Conservation (phyloP, 1,140 invertebrate species). For the Harpegnathos saltator region DNA sequence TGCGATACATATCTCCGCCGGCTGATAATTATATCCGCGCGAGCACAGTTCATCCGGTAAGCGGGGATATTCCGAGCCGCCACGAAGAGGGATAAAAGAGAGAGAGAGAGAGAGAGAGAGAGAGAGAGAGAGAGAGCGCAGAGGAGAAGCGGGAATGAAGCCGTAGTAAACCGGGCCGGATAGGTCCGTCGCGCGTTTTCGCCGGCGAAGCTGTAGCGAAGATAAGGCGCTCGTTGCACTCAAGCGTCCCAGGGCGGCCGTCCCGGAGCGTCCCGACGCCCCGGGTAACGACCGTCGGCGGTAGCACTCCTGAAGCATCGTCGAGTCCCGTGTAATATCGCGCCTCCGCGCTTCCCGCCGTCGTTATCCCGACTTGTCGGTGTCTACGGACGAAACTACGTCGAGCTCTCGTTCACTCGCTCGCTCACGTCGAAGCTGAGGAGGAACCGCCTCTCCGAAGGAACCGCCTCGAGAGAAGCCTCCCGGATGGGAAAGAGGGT, state of each 20-base stretch:
- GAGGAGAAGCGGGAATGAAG: background rate
- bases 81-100: constrained; percentile 16
- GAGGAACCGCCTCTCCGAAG: background rate
- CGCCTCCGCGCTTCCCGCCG: constrained; percentile 65
- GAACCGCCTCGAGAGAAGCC: background rate
- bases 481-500: background rate
- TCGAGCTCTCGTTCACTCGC: constrained; percentile 2
- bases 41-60: constrained; percentile 73
- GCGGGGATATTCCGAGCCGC: constrained; percentile 17
- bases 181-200: constrained; percentile 78
- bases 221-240: constrained; percentile 85
- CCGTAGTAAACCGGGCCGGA: constrained; percentile 74
- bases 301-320: constrained; percentile 71
- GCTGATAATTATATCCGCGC: constrained; percentile 78
- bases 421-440: background rate
- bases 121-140: no score
- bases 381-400: constrained; percentile 48
- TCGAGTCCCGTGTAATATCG: constrained; percentile 78
- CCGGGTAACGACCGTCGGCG: constrained; percentile 73
- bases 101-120: no score
- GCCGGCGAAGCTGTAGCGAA: constrained; percentile 80
- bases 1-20: constrained; percentile 50
- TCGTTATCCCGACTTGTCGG: constrained; percentile 77
- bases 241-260: constrained; percentile 83
- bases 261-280: constrained; percentile 72